phyloP scores from a whole-genome alignment of 2,888 invertebrate genomes.

The Augiades crinisus region DNA sequence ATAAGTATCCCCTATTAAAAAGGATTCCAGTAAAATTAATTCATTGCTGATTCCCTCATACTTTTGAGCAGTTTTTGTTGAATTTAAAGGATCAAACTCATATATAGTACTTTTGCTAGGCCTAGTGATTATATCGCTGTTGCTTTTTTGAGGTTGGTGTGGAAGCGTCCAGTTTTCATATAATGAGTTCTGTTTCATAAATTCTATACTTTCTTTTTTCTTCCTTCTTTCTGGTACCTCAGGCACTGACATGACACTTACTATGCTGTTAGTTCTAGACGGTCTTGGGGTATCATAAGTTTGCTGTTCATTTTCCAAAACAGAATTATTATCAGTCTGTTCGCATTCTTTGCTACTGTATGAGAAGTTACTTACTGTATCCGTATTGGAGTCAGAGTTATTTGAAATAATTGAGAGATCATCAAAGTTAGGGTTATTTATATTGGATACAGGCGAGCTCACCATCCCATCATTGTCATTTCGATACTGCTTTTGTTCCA shows the following conservation, averaged over 20 bases:
- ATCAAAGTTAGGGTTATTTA: slow-evolving; percentile 60
- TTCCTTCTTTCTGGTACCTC: slow-evolving; percentile 59
- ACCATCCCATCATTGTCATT: slow-evolving; percentile 40
- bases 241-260: slow-evolving; percentile 51
- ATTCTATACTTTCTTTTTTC: slow-evolving; percentile 49
- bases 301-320: slow-evolving; percentile 43
- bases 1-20: slow-evolving; percentile 86
- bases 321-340: slow-evolving; percentile 35
- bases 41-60: slow-evolving; percentile 82
- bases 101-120: slow-evolving; percentile 83
- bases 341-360: slow-evolving; percentile 53
- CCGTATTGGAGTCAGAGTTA: slow-evolving; percentile 63
- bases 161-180: slow-evolving; percentile 70
- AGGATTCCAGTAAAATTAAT: slow-evolving; percentile 83
- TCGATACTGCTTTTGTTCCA: slow-evolving; percentile 60
- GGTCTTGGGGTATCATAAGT: slow-evolving; percentile 67
- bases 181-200: slow-evolving; percentile 61
- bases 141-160: slow-evolving; percentile 35
- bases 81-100: slow-evolving; percentile 86
- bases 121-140: slow-evolving; percentile 38
- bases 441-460: slow-evolving; percentile 45
- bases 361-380: slow-evolving; percentile 60
- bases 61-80: slow-evolving; percentile 44
- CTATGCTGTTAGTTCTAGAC: slow-evolving; percentile 58
- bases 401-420: slow-evolving; percentile 61